These are phyloP conservation scores for Cheilosia scutellata DNA, from an alignment of 2,888 invertebrate species.

Conservation along the genomic window DNA sequence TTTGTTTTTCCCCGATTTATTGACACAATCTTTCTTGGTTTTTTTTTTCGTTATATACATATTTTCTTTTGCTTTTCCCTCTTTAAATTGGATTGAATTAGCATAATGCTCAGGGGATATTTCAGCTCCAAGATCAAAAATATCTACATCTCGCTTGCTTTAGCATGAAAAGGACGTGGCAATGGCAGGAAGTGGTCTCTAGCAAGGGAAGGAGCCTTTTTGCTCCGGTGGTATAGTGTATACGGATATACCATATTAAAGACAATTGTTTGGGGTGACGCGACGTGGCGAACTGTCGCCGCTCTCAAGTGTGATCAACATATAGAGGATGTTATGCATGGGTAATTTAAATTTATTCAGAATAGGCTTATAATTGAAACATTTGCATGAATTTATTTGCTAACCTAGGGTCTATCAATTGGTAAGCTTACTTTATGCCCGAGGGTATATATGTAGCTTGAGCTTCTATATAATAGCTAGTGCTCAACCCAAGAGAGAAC, in stretches of 20 bases:
- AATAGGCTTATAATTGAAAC: conserved; percentile 73
- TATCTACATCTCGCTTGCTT: conserved; percentile 56
- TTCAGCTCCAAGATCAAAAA: conserved; percentile 64
- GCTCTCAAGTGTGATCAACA: conserved; percentile 65
- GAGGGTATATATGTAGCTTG: too few relatives aligned
- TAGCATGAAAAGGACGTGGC: conserved; percentile 59
- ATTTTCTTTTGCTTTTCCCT: conserved; percentile 32
- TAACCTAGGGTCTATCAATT: not conserved
- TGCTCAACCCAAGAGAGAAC: too few relatives aligned
- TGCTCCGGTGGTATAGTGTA: conserved; percentile 5
- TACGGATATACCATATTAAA: conserved; percentile 29
- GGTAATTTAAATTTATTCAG: conserved; percentile 64
- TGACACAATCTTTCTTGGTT: conserved; percentile 71
- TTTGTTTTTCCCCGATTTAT: conserved; percentile 76
- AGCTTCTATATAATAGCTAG: too few relatives aligned
- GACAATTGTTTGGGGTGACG: conserved; percentile 55
- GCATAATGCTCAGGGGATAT: conserved; percentile 76
- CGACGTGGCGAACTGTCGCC: conserved; percentile 41
- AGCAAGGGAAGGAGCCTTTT: conserved; percentile 21
- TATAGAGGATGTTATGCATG: conserved; percentile 56
- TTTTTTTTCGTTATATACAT: conserved; percentile 22
- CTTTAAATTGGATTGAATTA: conserved; percentile 75
- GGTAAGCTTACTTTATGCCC: too few relatives aligned
- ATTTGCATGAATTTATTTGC: conserved; percentile 65
- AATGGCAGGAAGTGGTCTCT: conserved; percentile 24